Evolutionary conservation across 2,888 invertebrate species (phyloP).

Genomic region (Taenaris catops): DNA sequence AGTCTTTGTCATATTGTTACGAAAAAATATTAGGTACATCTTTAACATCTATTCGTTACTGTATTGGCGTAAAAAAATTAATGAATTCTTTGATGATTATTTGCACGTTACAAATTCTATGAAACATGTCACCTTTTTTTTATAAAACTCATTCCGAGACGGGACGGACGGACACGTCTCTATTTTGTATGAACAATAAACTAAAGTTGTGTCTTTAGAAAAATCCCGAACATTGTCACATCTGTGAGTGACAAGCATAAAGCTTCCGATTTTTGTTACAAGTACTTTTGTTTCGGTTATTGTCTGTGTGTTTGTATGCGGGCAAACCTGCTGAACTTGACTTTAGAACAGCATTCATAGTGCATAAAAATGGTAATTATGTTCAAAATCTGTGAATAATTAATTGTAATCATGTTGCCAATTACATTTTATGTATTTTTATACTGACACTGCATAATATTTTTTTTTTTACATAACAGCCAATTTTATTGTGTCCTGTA

Average conservation of each 20-base stretch:
- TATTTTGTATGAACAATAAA: constrained; percentile 14
- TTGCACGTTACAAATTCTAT: background rate
- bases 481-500: too few relatives aligned
- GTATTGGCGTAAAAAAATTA: too few relatives aligned
- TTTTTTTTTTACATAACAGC: too few relatives aligned
- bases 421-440: background rate
- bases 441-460: too few relatives aligned
- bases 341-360: constrained; percentile 15
- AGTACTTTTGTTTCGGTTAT: constrained; percentile 34
- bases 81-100: too few relatives aligned
- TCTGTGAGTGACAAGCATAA: constrained; percentile 53
- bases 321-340: constrained; percentile 23
- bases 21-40: too few relatives aligned
- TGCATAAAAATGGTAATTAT: constrained; percentile 15
- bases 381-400: constrained; percentile 7
- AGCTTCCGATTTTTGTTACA: constrained; percentile 36
- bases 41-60: too few relatives aligned
- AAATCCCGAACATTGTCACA: constrained; percentile 32
- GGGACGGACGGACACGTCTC: constrained; percentile 13
- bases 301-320: constrained; percentile 37
- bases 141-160: background rate
- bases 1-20: too few relatives aligned
- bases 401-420: background rate
- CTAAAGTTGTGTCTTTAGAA: constrained; percentile 8
- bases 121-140: constrained; percentile 1